Evolutionary conservation across 1,140 invertebrate species (phyloP).

Genomic region (Atta colombica): DNA sequence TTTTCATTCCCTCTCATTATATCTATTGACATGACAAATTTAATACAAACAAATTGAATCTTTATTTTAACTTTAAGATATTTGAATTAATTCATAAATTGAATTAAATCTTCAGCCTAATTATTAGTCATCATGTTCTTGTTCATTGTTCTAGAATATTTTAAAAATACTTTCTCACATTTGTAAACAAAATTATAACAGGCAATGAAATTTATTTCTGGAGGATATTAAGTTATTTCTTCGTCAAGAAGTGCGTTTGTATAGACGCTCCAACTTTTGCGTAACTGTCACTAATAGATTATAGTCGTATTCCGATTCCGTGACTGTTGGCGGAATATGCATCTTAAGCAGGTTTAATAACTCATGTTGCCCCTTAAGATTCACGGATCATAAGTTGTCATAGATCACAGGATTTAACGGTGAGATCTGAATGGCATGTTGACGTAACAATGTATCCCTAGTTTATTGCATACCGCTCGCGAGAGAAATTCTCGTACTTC

Average conservation of each 20-base stretch:
- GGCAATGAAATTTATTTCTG: not conserved
- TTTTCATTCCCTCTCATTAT: not conserved
- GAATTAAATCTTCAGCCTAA: not conserved
- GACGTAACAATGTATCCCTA: not conserved
- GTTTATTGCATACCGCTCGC: conserved; percentile 1
- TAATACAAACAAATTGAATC: not conserved
- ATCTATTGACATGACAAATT: not conserved
- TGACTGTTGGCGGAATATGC: conserved; percentile 25
- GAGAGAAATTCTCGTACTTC: conserved; percentile 26
- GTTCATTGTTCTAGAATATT: not conserved
- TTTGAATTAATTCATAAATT: not conserved
- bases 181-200: not conserved
- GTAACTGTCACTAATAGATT: conserved; percentile 2
- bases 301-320: not conserved
- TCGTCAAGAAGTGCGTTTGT: not conserved
- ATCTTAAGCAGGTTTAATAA: conserved; percentile 39
- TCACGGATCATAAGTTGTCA: conserved; percentile 50
- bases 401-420: conserved; percentile 18
- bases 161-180: not conserved
- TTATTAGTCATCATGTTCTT: not conserved
- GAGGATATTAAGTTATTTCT: conserved; percentile 27
- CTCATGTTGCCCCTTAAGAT: conserved; percentile 45
- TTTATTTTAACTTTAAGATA: not conserved
- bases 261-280: not conserved
- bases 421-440: conserved; percentile 16